These are phyloP conservation scores for Torymus aiolomorphi DNA, from an alignment of 2,888 invertebrate species.

Conservation along the genomic window DNA sequence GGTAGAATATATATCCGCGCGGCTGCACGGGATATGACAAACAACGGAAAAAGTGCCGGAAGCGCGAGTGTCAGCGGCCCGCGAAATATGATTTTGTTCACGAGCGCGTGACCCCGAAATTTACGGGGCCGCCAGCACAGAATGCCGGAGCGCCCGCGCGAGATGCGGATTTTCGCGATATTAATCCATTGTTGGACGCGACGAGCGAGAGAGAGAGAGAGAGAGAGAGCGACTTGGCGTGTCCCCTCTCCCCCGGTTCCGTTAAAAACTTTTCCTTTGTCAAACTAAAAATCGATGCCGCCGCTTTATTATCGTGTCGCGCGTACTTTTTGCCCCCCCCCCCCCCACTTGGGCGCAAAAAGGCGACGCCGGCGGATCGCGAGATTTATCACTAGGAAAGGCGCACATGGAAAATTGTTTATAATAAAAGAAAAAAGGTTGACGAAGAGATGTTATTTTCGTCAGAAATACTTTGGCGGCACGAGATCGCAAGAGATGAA, in stretches of 20 bases:
- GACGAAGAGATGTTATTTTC: too few relatives aligned
- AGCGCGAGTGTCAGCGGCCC: slow-evolving; percentile 62
- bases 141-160: slow-evolving; percentile 28
- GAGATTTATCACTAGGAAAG: too few relatives aligned
- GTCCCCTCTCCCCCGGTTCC: not conserved
- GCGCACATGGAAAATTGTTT: too few relatives aligned
- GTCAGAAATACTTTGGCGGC: too few relatives aligned
- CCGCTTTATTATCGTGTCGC: not conserved
- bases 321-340: not conserved
- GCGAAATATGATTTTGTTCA: slow-evolving; percentile 65
- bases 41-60: slow-evolving; percentile 64
- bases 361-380: too few relatives aligned
- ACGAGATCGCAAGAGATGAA: too few relatives aligned
- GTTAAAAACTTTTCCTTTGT: slow-evolving; percentile 1
- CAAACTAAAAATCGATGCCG: not conserved
- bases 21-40: not conserved
- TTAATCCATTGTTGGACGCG: slow-evolving; percentile 32
- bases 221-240: not conserved
- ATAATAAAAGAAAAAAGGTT: too few relatives aligned
- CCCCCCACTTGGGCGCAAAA: too few relatives aligned
- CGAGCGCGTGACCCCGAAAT: slow-evolving; percentile 58
- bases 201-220: not conserved
- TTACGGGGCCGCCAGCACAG: slow-evolving; percentile 18
- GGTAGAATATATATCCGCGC: too few relatives aligned
- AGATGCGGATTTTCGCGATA: slow-evolving; percentile 36